Conservation (phyloP, 2,797 vertebrate genomes). For the Schizopygopsis malacanthus region DNA sequence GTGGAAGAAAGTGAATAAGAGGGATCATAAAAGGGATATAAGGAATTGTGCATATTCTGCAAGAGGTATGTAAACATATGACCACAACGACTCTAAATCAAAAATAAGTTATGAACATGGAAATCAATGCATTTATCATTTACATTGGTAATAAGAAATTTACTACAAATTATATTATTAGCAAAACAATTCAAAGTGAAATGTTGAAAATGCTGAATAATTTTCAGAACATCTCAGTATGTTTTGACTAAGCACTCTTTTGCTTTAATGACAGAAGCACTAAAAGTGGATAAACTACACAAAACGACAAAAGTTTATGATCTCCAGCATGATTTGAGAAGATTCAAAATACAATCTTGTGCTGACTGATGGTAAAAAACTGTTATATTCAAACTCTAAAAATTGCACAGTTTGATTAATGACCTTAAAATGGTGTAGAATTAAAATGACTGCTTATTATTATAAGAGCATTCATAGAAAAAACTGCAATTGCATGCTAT, state of each 20-base stretch:
- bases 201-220: not conserved
- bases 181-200: too few relatives aligned
- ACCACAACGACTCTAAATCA: not conserved
- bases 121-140: not conserved
- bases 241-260: not conserved
- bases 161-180: too few relatives aligned
- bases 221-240: not conserved
- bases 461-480: not conserved
- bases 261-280: not conserved
- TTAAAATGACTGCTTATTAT: not conserved
- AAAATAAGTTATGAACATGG: not conserved
- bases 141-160: not conserved
- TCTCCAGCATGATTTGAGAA: not conserved
- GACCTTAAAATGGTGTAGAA: not conserved
- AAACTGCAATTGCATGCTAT: not conserved
- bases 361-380: not conserved
- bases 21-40: not conserved
- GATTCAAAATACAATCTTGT: not conserved
- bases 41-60: not conserved
- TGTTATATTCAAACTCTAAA: not conserved
- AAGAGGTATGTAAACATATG: not conserved
- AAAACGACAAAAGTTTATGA: not conserved
- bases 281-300: not conserved
- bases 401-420: not conserved
- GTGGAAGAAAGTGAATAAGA: not conserved